Base-by-base conservation (phyloP, 2,888 invertebrate genomes). In the Malacosoma neustria region DNA sequence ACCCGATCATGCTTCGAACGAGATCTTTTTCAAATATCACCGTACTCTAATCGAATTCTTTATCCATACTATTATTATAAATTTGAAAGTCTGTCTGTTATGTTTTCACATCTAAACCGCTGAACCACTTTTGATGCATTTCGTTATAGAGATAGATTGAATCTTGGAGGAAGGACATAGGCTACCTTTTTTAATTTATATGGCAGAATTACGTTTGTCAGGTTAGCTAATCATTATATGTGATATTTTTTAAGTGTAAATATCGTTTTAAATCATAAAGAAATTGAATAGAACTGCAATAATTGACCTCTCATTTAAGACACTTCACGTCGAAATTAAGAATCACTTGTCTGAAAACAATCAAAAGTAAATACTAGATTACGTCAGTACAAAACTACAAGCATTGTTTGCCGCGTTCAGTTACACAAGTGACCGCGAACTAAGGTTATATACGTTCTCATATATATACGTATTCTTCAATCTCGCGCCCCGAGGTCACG, bases 391-490 rank as follows among this genome's bases (percentile, higher is more conserved):
- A 45, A 57, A 54, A 57, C 55, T 50, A 60, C 56, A 64, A 58
- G 71, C 70, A 81, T 80, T 82, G 82, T 82, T 70, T 72, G 76
- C 76, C 71, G 68, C 54, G 57, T 57, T 47, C 49, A 56, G 64
- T 84, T 72, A 79, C 82, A 85, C 59, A 40, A 49, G 64, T 70
- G 85, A 74, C 84, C 85, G 81, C 80, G 75, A 82, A 79, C 66
- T 57, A 61, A 82, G 84, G 84, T 80, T 80, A 73, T 68, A 63
- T 77, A 66, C 75, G 80, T 79, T 82, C 84, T 81, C 81, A 77
- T 82, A 80, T 81, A 72, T 75, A 80, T 75, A 80, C 75, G 77
- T 81, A 81, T 81, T 82, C 82, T 81, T 82, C 79, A 74, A 79
- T 82, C 79, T 76, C 68, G 59, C 64, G 61, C 59, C 58, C 48